These are phyloP conservation scores for Drosophila orena DNA, from an alignment of 1,140 invertebrate species.

Conservation along the genomic window DNA sequence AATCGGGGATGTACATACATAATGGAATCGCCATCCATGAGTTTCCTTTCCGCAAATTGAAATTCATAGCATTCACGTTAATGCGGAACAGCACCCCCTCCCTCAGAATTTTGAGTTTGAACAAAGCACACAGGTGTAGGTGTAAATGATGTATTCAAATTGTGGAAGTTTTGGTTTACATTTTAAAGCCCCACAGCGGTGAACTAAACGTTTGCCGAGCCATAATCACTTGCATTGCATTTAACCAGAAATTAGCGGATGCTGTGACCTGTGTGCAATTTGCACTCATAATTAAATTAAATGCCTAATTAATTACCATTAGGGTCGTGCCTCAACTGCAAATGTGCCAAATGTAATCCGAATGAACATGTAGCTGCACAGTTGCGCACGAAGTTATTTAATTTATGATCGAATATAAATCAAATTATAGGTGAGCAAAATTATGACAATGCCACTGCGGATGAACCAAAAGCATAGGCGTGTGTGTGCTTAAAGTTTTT, in stretches of 20 bases:
- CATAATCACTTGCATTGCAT: slow-evolving; percentile 58
- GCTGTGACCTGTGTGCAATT: slow-evolving; percentile 43
- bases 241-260: slow-evolving; percentile 61
- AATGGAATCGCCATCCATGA: slow-evolving; percentile 46
- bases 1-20: slow-evolving; percentile 5
- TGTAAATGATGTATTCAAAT: slow-evolving; percentile 75
- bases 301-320: slow-evolving; percentile 72
- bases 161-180: slow-evolving; percentile 29
- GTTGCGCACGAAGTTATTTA: slow-evolving; percentile 25
- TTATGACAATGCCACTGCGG: slow-evolving; percentile 19
- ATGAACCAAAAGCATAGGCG: slow-evolving; percentile 23
- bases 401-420: slow-evolving; percentile 50
- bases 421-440: slow-evolving; percentile 22
- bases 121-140: slow-evolving; percentile 62
- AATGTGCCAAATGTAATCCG: slow-evolving; percentile 44
- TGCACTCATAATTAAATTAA: slow-evolving; percentile 66
- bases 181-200: slow-evolving; percentile 17
- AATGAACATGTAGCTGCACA: slow-evolving; percentile 10
- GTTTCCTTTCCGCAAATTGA: slow-evolving; percentile 49
- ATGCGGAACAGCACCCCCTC: not conserved
- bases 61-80: slow-evolving; percentile 56
- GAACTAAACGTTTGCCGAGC: not conserved
- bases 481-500: not conserved
- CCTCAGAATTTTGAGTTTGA: not conserved
- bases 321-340: slow-evolving; percentile 22